Evolutionary conservation across 2,888 invertebrate species (phyloP), one percentile per base, ranked within the genome.

Genomic region (Listrodromus nycthemerus): DNA sequence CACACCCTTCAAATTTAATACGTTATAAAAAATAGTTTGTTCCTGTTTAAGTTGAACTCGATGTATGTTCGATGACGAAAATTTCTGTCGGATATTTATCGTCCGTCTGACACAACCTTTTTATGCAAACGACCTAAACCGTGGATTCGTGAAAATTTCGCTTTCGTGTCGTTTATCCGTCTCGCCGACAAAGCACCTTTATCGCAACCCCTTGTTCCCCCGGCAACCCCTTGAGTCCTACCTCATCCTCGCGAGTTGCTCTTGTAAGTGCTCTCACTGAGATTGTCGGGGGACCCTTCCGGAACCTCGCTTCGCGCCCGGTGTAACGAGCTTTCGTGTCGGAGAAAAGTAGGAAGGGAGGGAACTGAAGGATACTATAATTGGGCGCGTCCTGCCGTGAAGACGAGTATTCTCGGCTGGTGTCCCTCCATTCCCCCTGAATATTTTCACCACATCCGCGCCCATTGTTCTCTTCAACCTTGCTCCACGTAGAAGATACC

Each of bases 321-420:
- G 1, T 78, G 63, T 71, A 74, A 74, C 67, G 52, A 82, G 78
- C 71, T 82, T 78, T 74, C 37, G 45, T 33, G 52, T 63, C 45
- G 61, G 8, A 30, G 67, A 69, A 70, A 63, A 37, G 65, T 61
- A 65, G 67, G 71, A 48, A 73, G 52, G 48, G 27, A 21, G 63
- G 50, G 45, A 78, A 81, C 61, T 75, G 78, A 86, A 87, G 79
- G 84, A 88, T 76, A 80, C 82, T 83, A 84, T 88, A 89, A 90
- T 89, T 88, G 87, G 86, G 76, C 85, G 83, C 85, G 84, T 86
- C 75, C 83, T 83, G 80, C 75, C 87, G 84, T 86, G 82, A 88
- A 87, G 83, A 85, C 74, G 82, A 86, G 83, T 81, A 76, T 52
- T 70, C 45, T 71, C 71, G 10, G 58, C 8, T 58, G 55, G 45